These are phyloP conservation scores for Smutsia temminckii DNA, from an alignment of 2,797 vertebrate genomes.

Conservation along the genomic window DNA sequence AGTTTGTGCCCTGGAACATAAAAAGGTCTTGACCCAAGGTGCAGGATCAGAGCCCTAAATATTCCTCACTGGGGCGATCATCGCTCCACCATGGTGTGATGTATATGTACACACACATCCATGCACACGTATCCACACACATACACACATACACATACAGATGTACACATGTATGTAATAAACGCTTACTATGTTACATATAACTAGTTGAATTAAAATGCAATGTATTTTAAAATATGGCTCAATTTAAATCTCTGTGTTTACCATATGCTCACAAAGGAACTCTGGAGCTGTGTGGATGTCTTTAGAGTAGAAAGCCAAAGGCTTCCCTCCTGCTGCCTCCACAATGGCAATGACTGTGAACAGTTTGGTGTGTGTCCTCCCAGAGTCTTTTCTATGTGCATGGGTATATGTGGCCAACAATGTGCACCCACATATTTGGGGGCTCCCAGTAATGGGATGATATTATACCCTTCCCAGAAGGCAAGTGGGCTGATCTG, in stretches of 20 bases:
- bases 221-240: background rate
- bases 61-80: background rate
- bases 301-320: too few species aligned
- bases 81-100: background rate
- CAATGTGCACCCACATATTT: background rate
- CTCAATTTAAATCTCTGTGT: background rate
- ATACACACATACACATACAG: background rate
- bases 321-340: too few species aligned
- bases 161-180: background rate
- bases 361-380: background rate
- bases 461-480: background rate
- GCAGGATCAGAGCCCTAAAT: background rate
- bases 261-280: background rate
- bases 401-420: background rate
- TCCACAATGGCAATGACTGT: background rate
- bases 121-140: background rate
- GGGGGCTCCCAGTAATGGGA: background rate
- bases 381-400: background rate
- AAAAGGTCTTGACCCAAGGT: background rate
- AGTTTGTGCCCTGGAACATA: background rate
- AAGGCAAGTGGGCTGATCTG: background rate
- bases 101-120: background rate
- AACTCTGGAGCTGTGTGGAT: background rate
- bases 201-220: background rate
- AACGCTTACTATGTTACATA: background rate